A percentile compares a stretch with the other conserved stretches of the same genome.
These are phyloP conservation scores for Rhadina sibilatrix DNA, from an alignment of 2,113 vertebrate species.

Conservation along the genomic window DNA sequence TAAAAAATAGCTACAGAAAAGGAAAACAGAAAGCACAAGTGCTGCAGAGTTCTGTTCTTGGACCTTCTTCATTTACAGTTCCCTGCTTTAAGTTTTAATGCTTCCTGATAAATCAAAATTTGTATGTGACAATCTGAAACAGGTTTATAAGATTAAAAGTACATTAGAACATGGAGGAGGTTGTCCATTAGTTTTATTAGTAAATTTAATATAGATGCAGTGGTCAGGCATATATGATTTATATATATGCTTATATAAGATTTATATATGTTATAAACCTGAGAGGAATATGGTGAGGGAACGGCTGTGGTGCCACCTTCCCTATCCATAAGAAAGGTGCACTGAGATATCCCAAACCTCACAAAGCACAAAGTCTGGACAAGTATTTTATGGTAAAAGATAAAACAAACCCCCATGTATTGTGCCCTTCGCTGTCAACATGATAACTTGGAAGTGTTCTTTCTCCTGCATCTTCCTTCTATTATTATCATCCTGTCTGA, in stretches of 20 bases:
- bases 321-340: neutral
- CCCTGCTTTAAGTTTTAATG: neutral
- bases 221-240: neutral
- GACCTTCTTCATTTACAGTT: neutral
- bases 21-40: neutral
- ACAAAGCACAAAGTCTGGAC: neutral
- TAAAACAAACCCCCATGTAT: neutral
- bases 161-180: neutral
- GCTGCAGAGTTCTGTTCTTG: neutral
- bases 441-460: neutral
- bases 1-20: neutral
- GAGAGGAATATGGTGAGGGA: neutral
- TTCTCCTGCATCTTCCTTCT: neutral
- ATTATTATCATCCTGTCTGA: slow-evolving; percentile 11
- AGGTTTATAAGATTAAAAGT: neutral
- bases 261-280: neutral
- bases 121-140: neutral
- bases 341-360: neutral
- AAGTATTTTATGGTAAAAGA: neutral
- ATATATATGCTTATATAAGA: neutral
- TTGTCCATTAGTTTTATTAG: neutral
- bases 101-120: neutral
- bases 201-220: neutral
- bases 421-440: slow-evolving; percentile 46
- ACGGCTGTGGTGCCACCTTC: neutral